These are phyloP conservation scores for Perca schrenkii DNA, from an alignment of 2,113 vertebrate species.

Conservation along the genomic window DNA sequence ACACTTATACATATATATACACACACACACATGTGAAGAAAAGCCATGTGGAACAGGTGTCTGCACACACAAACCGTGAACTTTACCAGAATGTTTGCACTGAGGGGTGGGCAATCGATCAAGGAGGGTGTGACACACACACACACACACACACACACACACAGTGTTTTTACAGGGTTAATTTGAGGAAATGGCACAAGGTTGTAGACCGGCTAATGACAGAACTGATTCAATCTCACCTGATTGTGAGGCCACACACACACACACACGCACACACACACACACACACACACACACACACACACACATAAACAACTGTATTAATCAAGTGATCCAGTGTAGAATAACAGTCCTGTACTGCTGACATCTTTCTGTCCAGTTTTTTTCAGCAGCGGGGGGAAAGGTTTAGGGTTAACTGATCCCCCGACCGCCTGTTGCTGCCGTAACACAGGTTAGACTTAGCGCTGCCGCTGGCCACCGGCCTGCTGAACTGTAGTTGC, in stretches of 20 bases:
- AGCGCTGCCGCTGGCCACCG: no score
- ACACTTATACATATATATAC: neutral
- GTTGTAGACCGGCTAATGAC: slow-evolving; percentile 52
- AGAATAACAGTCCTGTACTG: neutral
- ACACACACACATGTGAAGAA: neutral
- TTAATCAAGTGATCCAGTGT: neutral
- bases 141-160: slow-evolving; percentile 1
- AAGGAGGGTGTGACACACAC: slow-evolving; percentile 39
- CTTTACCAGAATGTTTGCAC: slow-evolving; percentile 52
- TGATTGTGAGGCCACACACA: slow-evolving; percentile 29
- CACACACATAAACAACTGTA: neutral
- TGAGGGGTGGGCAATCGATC: slow-evolving; percentile 64
- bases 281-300: neutral
- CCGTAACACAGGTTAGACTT: no score
- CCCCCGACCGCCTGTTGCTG: no score
- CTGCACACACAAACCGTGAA: slow-evolving; percentile 28
- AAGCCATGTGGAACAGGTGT: slow-evolving; percentile 52
- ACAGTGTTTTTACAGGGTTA: slow-evolving; percentile 59
- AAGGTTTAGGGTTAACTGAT: no score
- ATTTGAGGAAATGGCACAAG: slow-evolving; percentile 65
- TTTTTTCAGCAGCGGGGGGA: no score
- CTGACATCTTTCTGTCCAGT: neutral
- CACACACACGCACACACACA: slow-evolving; percentile 11
- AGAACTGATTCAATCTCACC: slow-evolving; percentile 24
- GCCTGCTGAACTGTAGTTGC: no score